Evolutionary conservation across 2,888 invertebrate genomes (phyloP).

Genomic region (Agrochola circellaris): DNA sequence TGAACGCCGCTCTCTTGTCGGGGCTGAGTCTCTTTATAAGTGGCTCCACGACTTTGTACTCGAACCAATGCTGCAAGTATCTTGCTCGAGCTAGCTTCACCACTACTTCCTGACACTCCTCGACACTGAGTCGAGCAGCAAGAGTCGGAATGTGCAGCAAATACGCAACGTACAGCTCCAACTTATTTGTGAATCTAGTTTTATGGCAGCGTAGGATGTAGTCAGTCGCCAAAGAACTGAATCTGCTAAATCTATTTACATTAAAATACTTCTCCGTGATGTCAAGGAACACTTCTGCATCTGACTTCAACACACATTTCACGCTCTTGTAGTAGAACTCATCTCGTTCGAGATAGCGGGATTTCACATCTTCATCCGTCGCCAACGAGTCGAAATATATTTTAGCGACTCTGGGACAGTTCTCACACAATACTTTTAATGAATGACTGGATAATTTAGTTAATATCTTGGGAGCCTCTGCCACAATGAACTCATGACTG

Average conservation of each 20-base stretch:
- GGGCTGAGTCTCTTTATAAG: slow-evolving; percentile 72
- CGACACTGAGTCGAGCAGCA: slow-evolving; percentile 70
- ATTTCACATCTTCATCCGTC: slow-evolving; percentile 62
- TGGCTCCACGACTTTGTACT: slow-evolving; percentile 76
- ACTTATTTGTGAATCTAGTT: slow-evolving; percentile 72
- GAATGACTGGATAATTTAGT: slow-evolving; percentile 74
- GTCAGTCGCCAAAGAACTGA: slow-evolving; percentile 71
- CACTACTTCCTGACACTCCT: slow-evolving; percentile 76
- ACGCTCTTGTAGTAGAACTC: slow-evolving; percentile 70
- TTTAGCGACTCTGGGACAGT: slow-evolving; percentile 71
- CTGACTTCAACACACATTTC: slow-evolving; percentile 73
- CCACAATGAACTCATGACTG: slow-evolving; percentile 69
- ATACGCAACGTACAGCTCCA: slow-evolving; percentile 75
- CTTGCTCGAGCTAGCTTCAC: slow-evolving; percentile 74
- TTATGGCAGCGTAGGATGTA: slow-evolving; percentile 75
- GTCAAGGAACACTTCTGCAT: slow-evolving; percentile 74
- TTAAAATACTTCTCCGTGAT: slow-evolving; percentile 76
- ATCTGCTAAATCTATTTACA: slow-evolving; percentile 40
- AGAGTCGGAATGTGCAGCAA: slow-evolving; percentile 75
- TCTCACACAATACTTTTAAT: slow-evolving; percentile 77
- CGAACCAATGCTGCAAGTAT: slow-evolving; percentile 73
- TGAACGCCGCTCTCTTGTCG: slow-evolving; percentile 71
- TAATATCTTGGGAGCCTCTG: slow-evolving; percentile 71
- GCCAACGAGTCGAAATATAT: slow-evolving; percentile 74
- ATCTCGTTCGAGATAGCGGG: slow-evolving; percentile 64